These are phyloP conservation scores for Periphyllus acericola DNA, from an alignment of 2,888 invertebrate genomes.

Conservation along the genomic window DNA sequence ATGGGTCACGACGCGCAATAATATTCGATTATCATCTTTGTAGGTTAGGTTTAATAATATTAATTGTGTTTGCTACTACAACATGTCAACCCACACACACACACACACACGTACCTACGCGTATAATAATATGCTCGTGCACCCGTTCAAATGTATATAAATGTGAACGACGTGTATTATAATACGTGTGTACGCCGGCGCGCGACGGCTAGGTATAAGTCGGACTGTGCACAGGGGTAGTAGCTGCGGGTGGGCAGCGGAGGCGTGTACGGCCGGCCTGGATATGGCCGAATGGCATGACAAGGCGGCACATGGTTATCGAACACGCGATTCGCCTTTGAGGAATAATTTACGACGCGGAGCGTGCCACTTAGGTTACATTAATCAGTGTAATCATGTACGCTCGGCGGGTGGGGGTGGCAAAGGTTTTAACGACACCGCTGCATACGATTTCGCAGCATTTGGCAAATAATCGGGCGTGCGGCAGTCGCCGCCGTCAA, in stretches of 20 bases:
- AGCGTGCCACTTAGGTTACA: conserved; percentile 59
- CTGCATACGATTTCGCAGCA: background rate
- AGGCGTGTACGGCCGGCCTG: background rate
- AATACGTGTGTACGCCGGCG: no score
- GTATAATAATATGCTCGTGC: background rate
- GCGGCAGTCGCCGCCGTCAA: conserved; percentile 1
- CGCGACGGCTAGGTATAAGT: no score
- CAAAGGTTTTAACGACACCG: background rate
- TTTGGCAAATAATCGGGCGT: background rate
- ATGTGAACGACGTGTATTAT: background rate
- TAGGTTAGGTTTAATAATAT: no score
- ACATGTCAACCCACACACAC: background rate
- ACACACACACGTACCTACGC: background rate
- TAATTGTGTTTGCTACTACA: no score
- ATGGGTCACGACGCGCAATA: no score
- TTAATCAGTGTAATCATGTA: conserved; percentile 60
- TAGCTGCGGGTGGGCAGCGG: background rate
- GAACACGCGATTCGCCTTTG: conserved; percentile 53
- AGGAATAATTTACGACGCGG: conserved; percentile 57
- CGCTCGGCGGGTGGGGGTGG: background rate
- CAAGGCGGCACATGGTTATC: conserved; percentile 48
- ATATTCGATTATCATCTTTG: no score
- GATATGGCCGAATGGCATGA: conserved; percentile 43
- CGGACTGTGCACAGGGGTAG: no score
- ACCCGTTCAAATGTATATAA: background rate